phyloP scores from a whole-genome alignment of 2,888 invertebrate genomes.

The Himalopsyche anomala region DNA sequence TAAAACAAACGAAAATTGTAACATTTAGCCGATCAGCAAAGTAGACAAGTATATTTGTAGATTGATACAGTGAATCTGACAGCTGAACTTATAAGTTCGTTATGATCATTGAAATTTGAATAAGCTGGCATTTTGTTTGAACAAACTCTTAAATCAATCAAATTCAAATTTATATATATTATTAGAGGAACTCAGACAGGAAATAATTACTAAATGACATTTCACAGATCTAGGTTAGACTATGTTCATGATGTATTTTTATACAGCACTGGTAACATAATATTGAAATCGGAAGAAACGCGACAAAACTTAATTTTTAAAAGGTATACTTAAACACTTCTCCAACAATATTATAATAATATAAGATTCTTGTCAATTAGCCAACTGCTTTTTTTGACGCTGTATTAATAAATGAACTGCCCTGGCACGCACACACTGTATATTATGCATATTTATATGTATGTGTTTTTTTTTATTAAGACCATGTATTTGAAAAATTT shows the following conservation, averaged over 20 bases:
- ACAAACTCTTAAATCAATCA: not conserved
- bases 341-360: too few species aligned
- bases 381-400: too few species aligned
- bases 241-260: conserved; percentile 44
- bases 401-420: too few species aligned
- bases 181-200: not conserved
- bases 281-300: not conserved
- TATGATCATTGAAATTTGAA: not conserved
- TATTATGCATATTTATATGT: too few species aligned
- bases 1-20: conserved; percentile 43
- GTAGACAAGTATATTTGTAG: conserved; percentile 50
- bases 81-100: conserved; percentile 38
- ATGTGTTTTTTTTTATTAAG: too few species aligned
- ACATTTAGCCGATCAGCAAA: not conserved
- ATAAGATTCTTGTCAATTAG: too few species aligned
- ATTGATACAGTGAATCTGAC: conserved; percentile 57
- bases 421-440: too few species aligned
- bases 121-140: not conserved
- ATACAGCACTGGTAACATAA: not conserved
- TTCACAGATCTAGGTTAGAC: conserved; percentile 59
- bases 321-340: not conserved
- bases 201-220: conserved; percentile 52
- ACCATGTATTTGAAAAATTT: too few species aligned
- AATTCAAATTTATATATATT: not conserved
- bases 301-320: too few species aligned